Evolutionary conservation across 2,888 invertebrate genomes (phyloP).

Genomic region (Cryptophagus acutangulus): DNA sequence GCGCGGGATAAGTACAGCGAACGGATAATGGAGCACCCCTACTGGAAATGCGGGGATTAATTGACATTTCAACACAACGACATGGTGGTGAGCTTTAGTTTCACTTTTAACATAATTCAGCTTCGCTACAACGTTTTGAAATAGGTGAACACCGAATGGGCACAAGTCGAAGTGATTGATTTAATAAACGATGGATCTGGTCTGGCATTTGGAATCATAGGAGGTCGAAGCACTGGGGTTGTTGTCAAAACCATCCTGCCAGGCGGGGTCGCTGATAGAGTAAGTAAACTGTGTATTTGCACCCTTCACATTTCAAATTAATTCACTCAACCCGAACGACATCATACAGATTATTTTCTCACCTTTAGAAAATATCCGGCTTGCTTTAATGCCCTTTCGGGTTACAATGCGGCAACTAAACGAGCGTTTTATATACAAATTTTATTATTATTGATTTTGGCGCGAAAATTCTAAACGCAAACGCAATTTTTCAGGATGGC

Average conservation of each 20-base stretch:
- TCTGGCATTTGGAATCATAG: slow-evolving; percentile 91
- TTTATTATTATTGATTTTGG: too few relatives aligned
- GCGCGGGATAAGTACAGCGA: too few relatives aligned
- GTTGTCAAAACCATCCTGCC: slow-evolving; percentile 91
- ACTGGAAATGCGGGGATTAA: too few relatives aligned
- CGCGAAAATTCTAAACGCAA: slow-evolving; percentile 2
- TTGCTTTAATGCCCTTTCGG: too few relatives aligned
- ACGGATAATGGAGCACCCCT: too few relatives aligned
- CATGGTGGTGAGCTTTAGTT: too few relatives aligned
- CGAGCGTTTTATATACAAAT: not conserved
- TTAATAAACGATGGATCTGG: slow-evolving; percentile 88
- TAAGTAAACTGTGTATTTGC: slow-evolving; percentile 51
- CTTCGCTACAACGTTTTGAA: too few relatives aligned
- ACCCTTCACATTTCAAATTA: not conserved
- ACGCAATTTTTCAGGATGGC: slow-evolving; percentile 66
- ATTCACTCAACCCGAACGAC: not conserved
- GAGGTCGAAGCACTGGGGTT: slow-evolving; percentile 86
- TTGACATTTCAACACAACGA: too few relatives aligned
- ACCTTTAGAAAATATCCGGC: not conserved
- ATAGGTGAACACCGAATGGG: slow-evolving; percentile 93
- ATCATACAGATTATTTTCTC: not conserved
- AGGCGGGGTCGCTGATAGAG: slow-evolving; percentile 88
- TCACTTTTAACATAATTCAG: too few relatives aligned
- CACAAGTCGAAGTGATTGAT: slow-evolving; percentile 92
- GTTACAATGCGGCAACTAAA: too few relatives aligned